These are phyloP conservation scores for Oryctolagus cuniculus DNA, from an alignment of 2,113 vertebrate species.

Conservation along the genomic window DNA sequence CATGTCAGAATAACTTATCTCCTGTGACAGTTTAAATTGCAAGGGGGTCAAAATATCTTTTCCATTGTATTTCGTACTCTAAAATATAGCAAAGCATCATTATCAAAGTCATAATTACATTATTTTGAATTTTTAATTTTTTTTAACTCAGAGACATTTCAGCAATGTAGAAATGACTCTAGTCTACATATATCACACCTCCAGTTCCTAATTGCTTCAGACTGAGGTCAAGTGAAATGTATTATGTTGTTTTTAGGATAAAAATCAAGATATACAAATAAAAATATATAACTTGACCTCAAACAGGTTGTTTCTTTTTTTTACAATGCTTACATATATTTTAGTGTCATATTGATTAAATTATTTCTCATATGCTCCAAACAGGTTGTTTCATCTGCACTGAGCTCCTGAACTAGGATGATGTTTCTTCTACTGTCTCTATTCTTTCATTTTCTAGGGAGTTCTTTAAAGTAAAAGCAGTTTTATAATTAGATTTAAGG, in stretches of 20 bases:
- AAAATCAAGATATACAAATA: conserved; percentile 11
- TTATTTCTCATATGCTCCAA: not conserved
- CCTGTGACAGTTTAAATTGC: conserved; percentile 13
- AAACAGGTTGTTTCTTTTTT: not conserved
- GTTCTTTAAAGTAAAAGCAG: conserved; percentile 37
- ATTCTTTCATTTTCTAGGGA: not conserved
- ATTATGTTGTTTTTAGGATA: not conserved
- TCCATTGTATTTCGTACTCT: not conserved
- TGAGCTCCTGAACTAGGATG: conserved; percentile 21
- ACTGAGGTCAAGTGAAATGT: not conserved
- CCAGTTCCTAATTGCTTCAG: not conserved
- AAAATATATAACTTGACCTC: conserved; percentile 12
- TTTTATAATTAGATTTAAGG: conserved; percentile 58
- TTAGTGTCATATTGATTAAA: no score
- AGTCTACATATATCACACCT: not conserved
- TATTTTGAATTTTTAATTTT: not conserved
- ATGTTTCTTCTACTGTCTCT: not conserved
- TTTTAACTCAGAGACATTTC: conserved; percentile 8
- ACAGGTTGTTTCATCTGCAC: not conserved
- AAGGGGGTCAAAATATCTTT: not conserved
- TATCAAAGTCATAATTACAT: conserved; percentile 25
- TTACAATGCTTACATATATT: no score
- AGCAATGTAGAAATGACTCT: not conserved
- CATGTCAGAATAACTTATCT: not conserved
- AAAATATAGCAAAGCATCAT: not conserved